Evolutionary conservation across 2,113 vertebrate species (phyloP), one percentile per base, ranked within the genome.

Genomic region (Hippocampus comes): DNA sequence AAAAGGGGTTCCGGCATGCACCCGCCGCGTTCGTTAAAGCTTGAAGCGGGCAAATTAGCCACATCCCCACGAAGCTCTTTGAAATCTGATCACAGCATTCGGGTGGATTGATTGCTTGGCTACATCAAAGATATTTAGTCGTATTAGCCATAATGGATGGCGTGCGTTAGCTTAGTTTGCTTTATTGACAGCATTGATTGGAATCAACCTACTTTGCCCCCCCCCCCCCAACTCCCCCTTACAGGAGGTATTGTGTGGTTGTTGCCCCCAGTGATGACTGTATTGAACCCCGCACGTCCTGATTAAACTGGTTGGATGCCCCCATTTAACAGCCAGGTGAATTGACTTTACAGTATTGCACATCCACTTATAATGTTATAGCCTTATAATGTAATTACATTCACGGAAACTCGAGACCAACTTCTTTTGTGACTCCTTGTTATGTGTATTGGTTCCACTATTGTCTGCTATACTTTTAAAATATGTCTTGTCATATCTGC

Each of bases 241-340:
- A 83, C 86, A 91, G 90, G 86, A 84, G 63, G 82, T 73, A 75
- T 72, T 71, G 76, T 76, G 68, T 75, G 84, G 81, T 67, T 84
- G 83, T 88, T 84, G 84, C 82, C 75, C 82, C 87, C 83, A 91
- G 91, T 91, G 90, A 92, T 92, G 91, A 92, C 90, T 87, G 86
- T 83, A 88, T 84, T 89, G 89, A 89, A 86, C 83, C 89, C 88
- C 73, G 90, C 90, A 79, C 87, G 89, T 88, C 91, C 91, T 83
- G 89, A 91, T 88, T 92, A 90, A 88, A 88, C 86, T 90, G 90
- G 81, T 92, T 92, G 91, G 91, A 93, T 92, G 91, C 90, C 89
- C 90, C 86, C 87, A 81, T 89, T 89, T 85, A 89, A 81, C 87
- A 88, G 65, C 76, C 87, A 93, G 92, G 92, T 93, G 76, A 48